Percentiles rank a stretch among this genome's conserved stretches.
phyloP scores from a whole-genome alignment of 1,140 invertebrate species.

The Pogonomyrmex californicus region DNA sequence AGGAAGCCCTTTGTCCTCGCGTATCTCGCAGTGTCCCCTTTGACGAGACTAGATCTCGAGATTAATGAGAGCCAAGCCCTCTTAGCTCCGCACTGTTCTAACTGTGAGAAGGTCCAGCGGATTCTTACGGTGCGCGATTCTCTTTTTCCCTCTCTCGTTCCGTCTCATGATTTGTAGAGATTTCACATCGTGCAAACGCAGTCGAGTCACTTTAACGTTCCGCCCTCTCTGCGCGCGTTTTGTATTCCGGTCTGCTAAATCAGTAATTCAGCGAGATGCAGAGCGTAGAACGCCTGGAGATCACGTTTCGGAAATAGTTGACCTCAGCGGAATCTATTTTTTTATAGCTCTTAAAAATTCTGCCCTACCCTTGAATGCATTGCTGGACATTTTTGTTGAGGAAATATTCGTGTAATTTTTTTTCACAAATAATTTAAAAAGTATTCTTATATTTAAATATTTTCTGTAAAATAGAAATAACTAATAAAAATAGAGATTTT shows the following conservation, averaged over 20 bases:
- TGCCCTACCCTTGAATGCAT: background rate
- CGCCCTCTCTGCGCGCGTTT: conserved; percentile 21
- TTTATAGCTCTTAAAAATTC: conserved; percentile 13
- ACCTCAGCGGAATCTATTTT: conserved; percentile 29
- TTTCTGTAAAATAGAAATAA: background rate
- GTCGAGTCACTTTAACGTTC: conserved; percentile 44
- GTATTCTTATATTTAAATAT: background rate
- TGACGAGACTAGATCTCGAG: conserved; percentile 46
- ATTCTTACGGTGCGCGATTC: conserved; percentile 2
- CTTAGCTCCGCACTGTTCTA: conserved; percentile 31
- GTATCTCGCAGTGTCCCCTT: conserved; percentile 42
- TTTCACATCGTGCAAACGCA: conserved; percentile 24
- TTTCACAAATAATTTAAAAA: background rate
- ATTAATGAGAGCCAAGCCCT: conserved; percentile 57
- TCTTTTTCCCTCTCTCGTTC: background rate
- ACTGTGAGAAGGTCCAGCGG: conserved; percentile 10
- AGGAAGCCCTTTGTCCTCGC: conserved; percentile 59
- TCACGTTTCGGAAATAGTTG: background rate
- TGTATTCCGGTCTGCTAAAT: conserved; percentile 45
- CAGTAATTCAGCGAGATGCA: conserved; percentile 1
- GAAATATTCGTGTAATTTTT: background rate
- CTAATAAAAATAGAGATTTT: background rate
- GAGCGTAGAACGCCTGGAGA: background rate
- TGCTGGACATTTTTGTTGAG: background rate
- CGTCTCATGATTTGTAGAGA: conserved; percentile 26